phyloP scores from a whole-genome alignment of 2,113 vertebrate genomes.

The Pterophyllum scalare region DNA sequence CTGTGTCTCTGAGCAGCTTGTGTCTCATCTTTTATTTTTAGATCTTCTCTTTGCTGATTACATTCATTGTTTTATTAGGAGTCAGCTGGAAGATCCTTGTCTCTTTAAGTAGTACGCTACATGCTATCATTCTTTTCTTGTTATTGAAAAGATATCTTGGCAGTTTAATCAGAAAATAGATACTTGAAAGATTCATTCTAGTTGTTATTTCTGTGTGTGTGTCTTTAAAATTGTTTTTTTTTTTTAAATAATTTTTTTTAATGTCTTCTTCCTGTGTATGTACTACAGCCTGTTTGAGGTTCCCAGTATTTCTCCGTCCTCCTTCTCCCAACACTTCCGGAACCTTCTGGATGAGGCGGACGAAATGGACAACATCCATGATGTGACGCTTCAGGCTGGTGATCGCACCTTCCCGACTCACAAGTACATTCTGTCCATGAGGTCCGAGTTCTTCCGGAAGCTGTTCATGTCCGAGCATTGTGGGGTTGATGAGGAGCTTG shows the following conservation, averaged over 20 bases:
- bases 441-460: constrained; percentile 91
- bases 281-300: constrained; percentile 91
- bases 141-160: background rate
- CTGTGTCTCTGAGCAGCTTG: background rate
- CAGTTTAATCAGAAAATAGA: no score
- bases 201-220: background rate
- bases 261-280: background rate
- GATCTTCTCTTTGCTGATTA: background rate
- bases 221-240: no score
- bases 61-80: constrained; percentile 9
- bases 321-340: constrained; percentile 89
- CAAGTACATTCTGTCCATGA: constrained; percentile 91
- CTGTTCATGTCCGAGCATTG: constrained; percentile 81
- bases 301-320: constrained; percentile 88
- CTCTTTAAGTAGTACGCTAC: background rate
- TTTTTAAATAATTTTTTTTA: no score
- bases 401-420: constrained; percentile 89
- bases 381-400: constrained; percentile 92
- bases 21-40: background rate
- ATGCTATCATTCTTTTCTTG: background rate
- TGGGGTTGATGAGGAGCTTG: constrained; percentile 66
- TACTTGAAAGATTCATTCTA: background rate
- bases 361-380: constrained; percentile 94
- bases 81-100: background rate
- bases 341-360: constrained; percentile 88